phyloP scores from a whole-genome alignment of 2,113 vertebrate species.

The Chaenogobius annularis region DNA sequence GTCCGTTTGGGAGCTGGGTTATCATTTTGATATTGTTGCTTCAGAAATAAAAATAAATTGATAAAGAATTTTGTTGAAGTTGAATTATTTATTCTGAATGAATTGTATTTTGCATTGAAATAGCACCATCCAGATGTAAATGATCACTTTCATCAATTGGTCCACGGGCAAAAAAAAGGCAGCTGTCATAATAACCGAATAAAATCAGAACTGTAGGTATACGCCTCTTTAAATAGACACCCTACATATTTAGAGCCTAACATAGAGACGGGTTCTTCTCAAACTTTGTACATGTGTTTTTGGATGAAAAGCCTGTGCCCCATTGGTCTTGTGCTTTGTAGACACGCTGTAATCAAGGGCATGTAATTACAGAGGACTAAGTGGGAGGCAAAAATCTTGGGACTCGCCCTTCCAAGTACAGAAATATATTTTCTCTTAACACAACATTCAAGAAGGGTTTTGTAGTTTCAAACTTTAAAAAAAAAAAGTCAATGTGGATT shows the following conservation, averaged over 20 bases:
- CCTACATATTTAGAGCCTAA: conserved; percentile 18
- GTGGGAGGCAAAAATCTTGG: conserved; percentile 58
- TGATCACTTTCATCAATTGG: background rate
- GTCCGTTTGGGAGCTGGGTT: conserved; percentile 62
- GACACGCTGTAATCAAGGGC: conserved; percentile 68
- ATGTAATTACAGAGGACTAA: conserved; percentile 69
- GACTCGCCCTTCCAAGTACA: conserved; percentile 68
- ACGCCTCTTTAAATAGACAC: conserved; percentile 32
- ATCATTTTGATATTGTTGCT: conserved; percentile 73
- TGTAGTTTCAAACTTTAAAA: background rate
- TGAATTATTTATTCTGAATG: background rate
- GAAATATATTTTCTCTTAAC: conserved; percentile 63
- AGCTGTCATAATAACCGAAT: conserved; percentile 25
- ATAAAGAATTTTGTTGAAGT: conserved; percentile 66
- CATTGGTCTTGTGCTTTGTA: conserved; percentile 41
- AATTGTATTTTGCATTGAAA: background rate
- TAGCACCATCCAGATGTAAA: background rate
- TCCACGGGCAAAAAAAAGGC: background rate
- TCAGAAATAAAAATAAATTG: conserved; percentile 73
- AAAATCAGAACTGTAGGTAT: conserved; percentile 7
- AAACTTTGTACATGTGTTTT: conserved; percentile 56
- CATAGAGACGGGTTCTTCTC: conserved; percentile 23
- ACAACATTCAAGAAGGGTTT: conserved; percentile 11
- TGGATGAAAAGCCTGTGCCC: conserved; percentile 53
- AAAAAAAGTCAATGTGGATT: too few species aligned